phyloP scores from a whole-genome alignment of 2,888 invertebrate genomes.

The Saturnia japonica region DNA sequence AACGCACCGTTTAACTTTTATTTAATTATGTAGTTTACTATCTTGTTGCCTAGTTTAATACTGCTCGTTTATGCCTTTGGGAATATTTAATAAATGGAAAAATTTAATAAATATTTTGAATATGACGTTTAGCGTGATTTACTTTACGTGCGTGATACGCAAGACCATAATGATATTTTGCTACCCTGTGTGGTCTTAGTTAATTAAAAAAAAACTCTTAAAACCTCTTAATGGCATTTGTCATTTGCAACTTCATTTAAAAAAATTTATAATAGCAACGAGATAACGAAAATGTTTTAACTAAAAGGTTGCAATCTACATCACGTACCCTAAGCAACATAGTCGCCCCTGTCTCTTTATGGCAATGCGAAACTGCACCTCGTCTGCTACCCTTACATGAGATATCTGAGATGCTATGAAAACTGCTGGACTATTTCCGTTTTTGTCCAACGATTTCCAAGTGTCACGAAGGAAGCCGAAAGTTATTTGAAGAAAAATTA shows the following conservation, averaged over 20 bases:
- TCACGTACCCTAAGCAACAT: neutral
- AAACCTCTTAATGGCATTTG: neutral
- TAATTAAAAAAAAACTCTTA: neutral
- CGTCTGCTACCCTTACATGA: neutral
- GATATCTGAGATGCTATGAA: no score
- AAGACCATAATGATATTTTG: neutral
- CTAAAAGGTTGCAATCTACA: no score
- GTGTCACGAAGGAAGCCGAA: neutral
- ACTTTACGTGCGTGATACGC: no score
- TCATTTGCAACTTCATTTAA: no score
- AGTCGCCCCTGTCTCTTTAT: neutral
- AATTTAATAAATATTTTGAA: no score
- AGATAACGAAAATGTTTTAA: no score
- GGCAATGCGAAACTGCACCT: neutral
- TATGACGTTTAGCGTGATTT: neutral
- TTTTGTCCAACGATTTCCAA: neutral
- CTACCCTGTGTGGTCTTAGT: neutral
- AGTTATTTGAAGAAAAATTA: neutral
- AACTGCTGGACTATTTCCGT: no score
- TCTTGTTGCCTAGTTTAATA: neutral
- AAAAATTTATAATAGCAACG: no score
- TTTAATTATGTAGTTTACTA: constrained; percentile 3
- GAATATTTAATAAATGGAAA: no score
- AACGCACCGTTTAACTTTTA: neutral
- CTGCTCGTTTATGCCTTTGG: neutral